Conservation (phyloP, 2,888 invertebrate genomes). For the Tryphoninae sp. region DNA sequence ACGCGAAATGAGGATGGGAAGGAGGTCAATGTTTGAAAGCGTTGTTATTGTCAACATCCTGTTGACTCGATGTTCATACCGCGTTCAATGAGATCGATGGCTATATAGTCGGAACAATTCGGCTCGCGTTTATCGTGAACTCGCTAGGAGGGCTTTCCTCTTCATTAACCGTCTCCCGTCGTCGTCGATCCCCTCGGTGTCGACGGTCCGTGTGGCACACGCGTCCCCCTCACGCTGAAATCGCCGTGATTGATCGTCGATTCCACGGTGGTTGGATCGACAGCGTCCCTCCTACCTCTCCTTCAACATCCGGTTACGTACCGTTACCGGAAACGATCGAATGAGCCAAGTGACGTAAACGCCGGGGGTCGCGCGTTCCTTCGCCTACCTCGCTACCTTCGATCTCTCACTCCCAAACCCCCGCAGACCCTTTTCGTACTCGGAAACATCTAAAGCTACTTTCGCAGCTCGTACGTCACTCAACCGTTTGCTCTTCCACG, state of each 20-base stretch:
- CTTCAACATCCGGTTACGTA: conserved; percentile 44
- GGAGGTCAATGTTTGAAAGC: neutral
- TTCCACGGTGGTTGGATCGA: conserved; percentile 37
- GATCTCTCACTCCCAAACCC: neutral
- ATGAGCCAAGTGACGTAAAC: conserved; percentile 43
- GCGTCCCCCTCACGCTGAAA: neutral
- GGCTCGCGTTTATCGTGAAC: conserved; percentile 20
- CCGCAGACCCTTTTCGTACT: too few species aligned
- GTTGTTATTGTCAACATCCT: conserved; percentile 17
- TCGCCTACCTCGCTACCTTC: neutral
- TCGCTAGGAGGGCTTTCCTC: conserved; percentile 26
- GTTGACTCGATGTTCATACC: conserved; percentile 12
- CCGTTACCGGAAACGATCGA: conserved; percentile 57
- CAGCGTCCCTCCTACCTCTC: neutral
- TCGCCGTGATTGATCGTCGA: conserved; percentile 50
- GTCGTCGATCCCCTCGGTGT: conserved; percentile 48
- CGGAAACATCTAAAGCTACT: conserved; percentile 28
- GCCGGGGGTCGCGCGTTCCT: neutral
- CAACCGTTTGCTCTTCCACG: conserved; percentile 4
- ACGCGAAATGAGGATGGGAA: neutral
- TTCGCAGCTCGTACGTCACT: conserved; percentile 17
- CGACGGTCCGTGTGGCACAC: conserved; percentile 6
- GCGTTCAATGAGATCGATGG: conserved; percentile 5
- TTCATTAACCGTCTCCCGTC: conserved; percentile 28
- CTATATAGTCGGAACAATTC: conserved; percentile 23